Evolutionary conservation across 64 coral and sea anemone genomes (phyloP).

Genomic region (Dendrophyllia cribrosa): DNA sequence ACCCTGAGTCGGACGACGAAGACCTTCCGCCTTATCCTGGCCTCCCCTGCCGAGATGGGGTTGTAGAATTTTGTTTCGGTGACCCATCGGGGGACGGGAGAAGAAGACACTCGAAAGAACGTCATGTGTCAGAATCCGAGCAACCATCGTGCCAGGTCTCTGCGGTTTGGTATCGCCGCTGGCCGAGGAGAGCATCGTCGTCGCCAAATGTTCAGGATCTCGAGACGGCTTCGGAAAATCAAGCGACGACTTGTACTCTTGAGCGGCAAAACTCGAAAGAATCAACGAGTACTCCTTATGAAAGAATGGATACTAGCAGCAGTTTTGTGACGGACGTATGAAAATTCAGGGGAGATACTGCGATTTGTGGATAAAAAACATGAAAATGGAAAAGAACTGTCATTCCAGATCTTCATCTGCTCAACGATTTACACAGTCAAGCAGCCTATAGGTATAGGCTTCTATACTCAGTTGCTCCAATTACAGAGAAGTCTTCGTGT

Average conservation of each 20-base stretch:
- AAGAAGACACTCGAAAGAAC: constrained; percentile 5
- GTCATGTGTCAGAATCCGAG: constrained; percentile 7
- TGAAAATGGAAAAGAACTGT: too few relatives aligned
- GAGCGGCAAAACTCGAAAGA: constrained; percentile 35
- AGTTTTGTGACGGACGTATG: constrained; percentile 93
- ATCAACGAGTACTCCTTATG: constrained; percentile 15
- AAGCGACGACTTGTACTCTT: constrained; percentile 13
- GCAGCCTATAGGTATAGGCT: too few relatives aligned
- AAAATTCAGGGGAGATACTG: background rate
- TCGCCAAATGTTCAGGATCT: constrained; percentile 29
- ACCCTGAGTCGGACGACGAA: constrained; percentile 77
- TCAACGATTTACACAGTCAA: background rate
- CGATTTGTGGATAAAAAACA: too few relatives aligned
- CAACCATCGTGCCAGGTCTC: constrained; percentile 45
- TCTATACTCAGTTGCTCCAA: background rate
- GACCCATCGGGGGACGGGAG: constrained; percentile 19
- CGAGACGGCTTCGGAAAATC: constrained; percentile 15
- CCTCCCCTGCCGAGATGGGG: constrained; percentile 48
- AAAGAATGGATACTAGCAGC: constrained; percentile 83
- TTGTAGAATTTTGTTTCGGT: constrained; percentile 47
- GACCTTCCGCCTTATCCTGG: constrained; percentile 90
- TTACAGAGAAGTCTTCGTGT: background rate
- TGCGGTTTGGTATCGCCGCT: constrained; percentile 61
- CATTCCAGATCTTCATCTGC: background rate
- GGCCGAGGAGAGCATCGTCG: background rate